Conservation (phyloP, 2,113 vertebrate species). For the Pelvicachromis taeniatus region DNA sequence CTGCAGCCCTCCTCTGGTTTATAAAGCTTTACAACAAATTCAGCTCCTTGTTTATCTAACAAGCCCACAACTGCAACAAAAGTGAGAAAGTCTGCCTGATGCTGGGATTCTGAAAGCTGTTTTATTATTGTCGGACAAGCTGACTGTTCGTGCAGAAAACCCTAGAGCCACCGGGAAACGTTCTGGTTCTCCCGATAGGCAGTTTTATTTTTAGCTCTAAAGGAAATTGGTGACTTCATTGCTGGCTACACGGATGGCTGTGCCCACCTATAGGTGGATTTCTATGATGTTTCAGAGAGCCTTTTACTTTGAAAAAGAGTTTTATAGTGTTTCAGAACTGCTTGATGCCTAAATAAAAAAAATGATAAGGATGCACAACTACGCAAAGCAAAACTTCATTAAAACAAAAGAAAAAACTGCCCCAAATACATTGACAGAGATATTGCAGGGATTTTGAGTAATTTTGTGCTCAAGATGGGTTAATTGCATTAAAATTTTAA, state of each 20-base stretch:
- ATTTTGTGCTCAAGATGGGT: no score
- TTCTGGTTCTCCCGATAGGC: not conserved
- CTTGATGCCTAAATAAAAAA: not conserved
- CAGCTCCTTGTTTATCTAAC: not conserved
- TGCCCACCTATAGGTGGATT: not conserved
- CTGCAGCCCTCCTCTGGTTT: not conserved
- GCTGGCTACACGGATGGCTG: not conserved
- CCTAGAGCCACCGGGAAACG: not conserved
- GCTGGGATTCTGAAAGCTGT: not conserved
- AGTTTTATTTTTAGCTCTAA: not conserved
- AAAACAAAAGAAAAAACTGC: not conserved
- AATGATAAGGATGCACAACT: not conserved
- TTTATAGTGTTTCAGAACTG: not conserved
- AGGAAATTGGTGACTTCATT: not conserved
- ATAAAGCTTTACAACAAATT: not conserved
- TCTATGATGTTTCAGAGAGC: not conserved
- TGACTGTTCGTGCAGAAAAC: not conserved
- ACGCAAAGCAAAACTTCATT: not conserved
- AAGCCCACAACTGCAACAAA: not conserved
- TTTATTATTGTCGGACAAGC: not conserved
- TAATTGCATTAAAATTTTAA: no score
- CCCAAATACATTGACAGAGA: no score
- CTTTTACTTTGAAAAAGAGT: not conserved
- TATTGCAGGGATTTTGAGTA: no score
- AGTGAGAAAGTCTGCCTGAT: not conserved